Percentiles rank a stretch among this genome's conserved stretches.
Evolutionary conservation across 2,797 vertebrate genomes (phyloP).

Genomic region (Sebastes itinus): DNA sequence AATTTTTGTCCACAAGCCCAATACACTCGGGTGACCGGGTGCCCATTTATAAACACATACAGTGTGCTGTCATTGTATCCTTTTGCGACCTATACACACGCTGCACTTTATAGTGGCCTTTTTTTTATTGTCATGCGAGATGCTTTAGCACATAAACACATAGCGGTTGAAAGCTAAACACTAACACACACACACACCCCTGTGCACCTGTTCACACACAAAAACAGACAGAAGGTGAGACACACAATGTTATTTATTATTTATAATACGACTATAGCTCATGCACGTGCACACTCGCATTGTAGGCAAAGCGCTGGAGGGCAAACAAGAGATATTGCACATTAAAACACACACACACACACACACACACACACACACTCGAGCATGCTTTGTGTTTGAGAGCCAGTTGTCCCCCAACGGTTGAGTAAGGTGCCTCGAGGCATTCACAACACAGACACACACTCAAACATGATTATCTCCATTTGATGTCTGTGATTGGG

Average conservation of each 20-base stretch:
- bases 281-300: slow-evolving; percentile 24
- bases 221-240: not conserved
- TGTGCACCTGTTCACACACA: slow-evolving; percentile 7
- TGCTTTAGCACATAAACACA: slow-evolving; percentile 11
- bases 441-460: slow-evolving; percentile 36
- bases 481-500: slow-evolving; percentile 56
- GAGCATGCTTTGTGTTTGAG: slow-evolving; percentile 29
- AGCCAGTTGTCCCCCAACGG: slow-evolving; percentile 24
- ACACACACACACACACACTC: not conserved
- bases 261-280: slow-evolving; percentile 25
- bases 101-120: not conserved
- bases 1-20: slow-evolving; percentile 54
- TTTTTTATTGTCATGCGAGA: slow-evolving; percentile 9
- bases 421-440: slow-evolving; percentile 40
- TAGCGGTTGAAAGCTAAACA: not conserved
- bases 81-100: slow-evolving; percentile 20
- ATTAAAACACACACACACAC: slow-evolving; percentile 25
- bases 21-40: slow-evolving; percentile 15
- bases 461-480: slow-evolving; percentile 63
- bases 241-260: slow-evolving; percentile 47
- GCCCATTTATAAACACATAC: slow-evolving; percentile 25
- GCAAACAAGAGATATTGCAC: slow-evolving; percentile 50
- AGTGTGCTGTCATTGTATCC: slow-evolving; percentile 9
- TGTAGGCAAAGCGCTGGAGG: slow-evolving; percentile 44
- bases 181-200: not conserved